phyloP scores from a whole-genome alignment of 2,888 invertebrate genomes.

The Hirudinaria manillensis region DNA sequence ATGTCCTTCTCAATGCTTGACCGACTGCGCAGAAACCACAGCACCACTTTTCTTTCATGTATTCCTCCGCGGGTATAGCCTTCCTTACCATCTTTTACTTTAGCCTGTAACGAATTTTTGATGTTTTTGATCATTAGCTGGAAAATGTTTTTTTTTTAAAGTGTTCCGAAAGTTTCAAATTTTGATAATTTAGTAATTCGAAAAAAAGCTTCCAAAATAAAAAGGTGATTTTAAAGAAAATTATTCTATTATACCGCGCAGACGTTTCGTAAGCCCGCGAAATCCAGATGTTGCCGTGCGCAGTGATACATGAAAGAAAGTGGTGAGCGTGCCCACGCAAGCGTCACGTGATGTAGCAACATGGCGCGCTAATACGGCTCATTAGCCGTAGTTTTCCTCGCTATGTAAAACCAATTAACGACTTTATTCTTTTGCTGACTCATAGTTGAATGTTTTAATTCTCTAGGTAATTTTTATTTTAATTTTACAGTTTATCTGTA shows the following conservation, averaged over 20 bases:
- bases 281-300: conserved; percentile 4
- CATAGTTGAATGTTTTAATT: too few relatives aligned
- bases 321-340: background rate
- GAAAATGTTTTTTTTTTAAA: too few relatives aligned
- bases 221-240: background rate
- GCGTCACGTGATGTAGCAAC: conserved; percentile 16
- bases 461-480: too few relatives aligned
- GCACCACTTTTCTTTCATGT: conserved; percentile 6
- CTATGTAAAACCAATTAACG: too few relatives aligned
- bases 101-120: too few relatives aligned
- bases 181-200: background rate
- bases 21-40: background rate
- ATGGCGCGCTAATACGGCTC: conserved; percentile 13
- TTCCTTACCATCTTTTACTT: too few relatives aligned
- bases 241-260: background rate
- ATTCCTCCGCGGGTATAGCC: background rate
- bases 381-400: background rate
- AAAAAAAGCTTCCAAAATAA: background rate
- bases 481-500: too few relatives aligned
- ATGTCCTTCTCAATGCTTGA: conserved; percentile 13
- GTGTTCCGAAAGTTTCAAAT: background rate
- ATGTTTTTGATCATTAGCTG: too few relatives aligned
- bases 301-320: conserved; percentile 19
- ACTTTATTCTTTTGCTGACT: too few relatives aligned
- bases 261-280: background rate